These are phyloP conservation scores for Betta splendens DNA, from an alignment of 2,797 vertebrate genomes.

Conservation along the genomic window DNA sequence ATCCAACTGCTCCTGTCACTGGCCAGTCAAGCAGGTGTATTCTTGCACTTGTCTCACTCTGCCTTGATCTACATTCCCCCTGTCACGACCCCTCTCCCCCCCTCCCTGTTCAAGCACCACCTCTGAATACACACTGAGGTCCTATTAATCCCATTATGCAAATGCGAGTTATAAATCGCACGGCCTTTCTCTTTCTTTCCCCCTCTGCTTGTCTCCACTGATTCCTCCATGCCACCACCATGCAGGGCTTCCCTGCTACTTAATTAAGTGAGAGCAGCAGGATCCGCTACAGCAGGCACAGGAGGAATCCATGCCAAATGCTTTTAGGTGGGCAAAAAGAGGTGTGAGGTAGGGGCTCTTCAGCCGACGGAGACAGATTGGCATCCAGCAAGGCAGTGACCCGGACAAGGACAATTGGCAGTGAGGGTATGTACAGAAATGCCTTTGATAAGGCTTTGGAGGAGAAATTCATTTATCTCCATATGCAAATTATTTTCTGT, in stretches of 20 bases:
- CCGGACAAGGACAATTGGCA: conserved; percentile 62
- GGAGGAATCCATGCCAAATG: conserved; percentile 50
- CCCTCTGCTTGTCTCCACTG: conserved; percentile 33
- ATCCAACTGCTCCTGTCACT: conserved; percentile 42
- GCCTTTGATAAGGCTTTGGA: conserved; percentile 4
- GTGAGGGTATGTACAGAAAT: conserved; percentile 19
- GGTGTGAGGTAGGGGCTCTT: conserved; percentile 36
- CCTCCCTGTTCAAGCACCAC: conserved; percentile 18
- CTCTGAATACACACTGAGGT: conserved; percentile 70
- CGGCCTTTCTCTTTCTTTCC: conserved; percentile 24
- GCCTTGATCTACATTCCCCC: conserved; percentile 54
- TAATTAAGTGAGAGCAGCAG: conserved; percentile 59
- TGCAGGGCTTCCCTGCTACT: conserved; percentile 45
- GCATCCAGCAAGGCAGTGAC: conserved; percentile 64
- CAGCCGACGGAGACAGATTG: conserved; percentile 71
- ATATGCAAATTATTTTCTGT: conserved; percentile 19
- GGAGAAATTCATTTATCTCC: conserved; percentile 5
- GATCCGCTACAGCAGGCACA: conserved; percentile 16
- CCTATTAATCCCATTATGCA: conserved; percentile 83
- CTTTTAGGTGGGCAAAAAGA: conserved; percentile 19
- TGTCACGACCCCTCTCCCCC: conserved; percentile 13
- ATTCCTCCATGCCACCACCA: conserved; percentile 54
- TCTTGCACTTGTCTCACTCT: conserved; percentile 45
- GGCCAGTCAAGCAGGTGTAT: conserved; percentile 69
- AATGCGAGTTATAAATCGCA: conserved; percentile 73